These are phyloP conservation scores for Malthinus seriepunctatus DNA, from an alignment of 2,888 invertebrate genomes.

Conservation along the genomic window DNA sequence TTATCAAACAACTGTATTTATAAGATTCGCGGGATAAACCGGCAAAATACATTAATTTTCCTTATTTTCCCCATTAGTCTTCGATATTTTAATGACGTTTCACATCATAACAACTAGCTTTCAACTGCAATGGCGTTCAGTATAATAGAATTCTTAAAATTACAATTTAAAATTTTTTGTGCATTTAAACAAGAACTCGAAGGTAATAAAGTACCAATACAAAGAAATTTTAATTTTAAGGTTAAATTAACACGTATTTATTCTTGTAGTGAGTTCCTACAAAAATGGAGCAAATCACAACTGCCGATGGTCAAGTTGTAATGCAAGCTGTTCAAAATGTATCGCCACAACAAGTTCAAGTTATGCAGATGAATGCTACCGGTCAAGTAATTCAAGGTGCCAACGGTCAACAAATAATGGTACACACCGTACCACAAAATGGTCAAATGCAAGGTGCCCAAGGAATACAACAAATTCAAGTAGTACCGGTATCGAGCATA, in stretches of 20 bases:
- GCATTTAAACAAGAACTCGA: too few species aligned
- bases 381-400: constrained; percentile 69
- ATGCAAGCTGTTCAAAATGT: constrained; percentile 57
- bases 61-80: constrained; percentile 30
- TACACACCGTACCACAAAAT: constrained; percentile 67
- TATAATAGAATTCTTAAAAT: neutral
- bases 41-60: constrained; percentile 45
- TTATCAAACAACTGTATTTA: constrained; percentile 61
- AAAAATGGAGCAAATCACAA: constrained; percentile 62
- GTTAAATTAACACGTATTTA: too few species aligned
- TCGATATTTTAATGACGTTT: constrained; percentile 25
- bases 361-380: constrained; percentile 59
- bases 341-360: constrained; percentile 66
- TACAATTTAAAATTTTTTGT: neutral
- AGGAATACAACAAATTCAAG: constrained; percentile 72
- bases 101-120: constrained; percentile 16
- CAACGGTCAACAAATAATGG: constrained; percentile 72
- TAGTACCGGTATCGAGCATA: constrained; percentile 70
- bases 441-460: constrained; percentile 67
- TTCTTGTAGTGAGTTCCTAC: too few species aligned
- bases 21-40: constrained; percentile 49
- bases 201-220: too few species aligned
- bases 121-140: constrained; percentile 25
- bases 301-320: constrained; percentile 67
- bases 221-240: too few species aligned